A percentile compares a stretch with the other conserved stretches of the same genome.
Conservation (phyloP, 2,797 vertebrate species). For the Carcharodon carcharias region DNA sequence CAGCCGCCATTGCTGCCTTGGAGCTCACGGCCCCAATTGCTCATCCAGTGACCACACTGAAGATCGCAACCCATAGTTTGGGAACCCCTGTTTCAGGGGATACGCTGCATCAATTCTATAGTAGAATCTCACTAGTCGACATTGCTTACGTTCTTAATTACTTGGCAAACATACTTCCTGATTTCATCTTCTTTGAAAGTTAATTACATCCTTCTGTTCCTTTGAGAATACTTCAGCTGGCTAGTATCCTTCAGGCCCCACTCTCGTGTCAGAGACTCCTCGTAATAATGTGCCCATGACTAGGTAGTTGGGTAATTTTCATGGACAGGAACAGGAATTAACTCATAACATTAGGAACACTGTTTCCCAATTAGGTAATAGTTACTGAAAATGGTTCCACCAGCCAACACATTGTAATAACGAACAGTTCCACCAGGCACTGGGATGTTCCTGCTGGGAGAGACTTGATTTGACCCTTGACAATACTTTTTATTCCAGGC, state of each 20-base stretch:
- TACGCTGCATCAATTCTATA: background rate
- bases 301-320: background rate
- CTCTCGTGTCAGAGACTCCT: background rate
- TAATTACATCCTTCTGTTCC: background rate
- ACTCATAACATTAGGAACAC: background rate
- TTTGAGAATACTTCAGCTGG: background rate
- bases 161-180: background rate
- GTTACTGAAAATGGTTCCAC: background rate
- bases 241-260: no score
- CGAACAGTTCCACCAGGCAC: background rate
- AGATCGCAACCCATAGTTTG: no score
- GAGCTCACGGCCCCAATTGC: no score
- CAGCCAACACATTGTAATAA: background rate
- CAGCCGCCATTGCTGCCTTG: no score
- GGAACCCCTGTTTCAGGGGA: no score
- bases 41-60: no score
- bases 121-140: background rate
- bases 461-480: background rate
- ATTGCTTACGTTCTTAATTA: background rate
- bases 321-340: background rate
- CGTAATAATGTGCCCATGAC: background rate
- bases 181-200: background rate
- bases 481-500: background rate
- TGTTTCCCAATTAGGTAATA: constrained; percentile 15
- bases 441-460: background rate